Base-by-base conservation (phyloP, 1,140 invertebrate species). In the Trissolcus basalis region DNA sequence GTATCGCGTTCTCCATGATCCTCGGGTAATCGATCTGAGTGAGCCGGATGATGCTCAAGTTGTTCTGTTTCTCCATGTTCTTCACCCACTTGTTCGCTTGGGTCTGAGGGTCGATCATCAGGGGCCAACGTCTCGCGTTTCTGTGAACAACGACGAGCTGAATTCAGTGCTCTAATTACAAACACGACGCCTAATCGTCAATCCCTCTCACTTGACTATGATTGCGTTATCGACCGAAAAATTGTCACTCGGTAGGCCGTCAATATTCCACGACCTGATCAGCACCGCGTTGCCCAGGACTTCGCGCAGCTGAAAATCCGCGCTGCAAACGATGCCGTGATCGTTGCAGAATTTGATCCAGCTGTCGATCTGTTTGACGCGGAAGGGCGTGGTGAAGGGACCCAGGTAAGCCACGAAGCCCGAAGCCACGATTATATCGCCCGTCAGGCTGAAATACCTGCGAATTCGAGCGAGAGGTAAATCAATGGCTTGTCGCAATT, bases 41-140 rank as follows among this genome's bases (percentile, higher is more conserved):
- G 27, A 96, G 89, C 69, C 95, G 93, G 43, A 97, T 93, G 6
- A 97, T 90, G 64, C 92, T 93, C 16, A 98, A 87, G 85, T 96
- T 96, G 68, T 95, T 95, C 11, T 92, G 90, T 80, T 95, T 96
- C 85, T 98, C 96, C 92, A 96, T 94, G 83, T 97, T 97, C 88
- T 96, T 97, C 4, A 97, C 91, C 96, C 96, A 98, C 83, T 96
- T 95, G 76, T 97, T 97, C 0, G 96, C 97, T 87, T 98, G 96
- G 7, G 92, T 93, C 89, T 98, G 96, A 0, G 97, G 97, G 89
- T 98, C 97, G 79, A 98, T 97, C 92, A 98, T 95, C 12, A 98
- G 83, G 0, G 96, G 95, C 94, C 95, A 96, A 72, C 96, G 91
- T 68, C 94, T 91, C 4, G 96, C 92, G 83, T 94, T 94, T 83